Base-by-base conservation (phyloP, 2,888 invertebrate species). In the Podotricha telesiphe region DNA sequence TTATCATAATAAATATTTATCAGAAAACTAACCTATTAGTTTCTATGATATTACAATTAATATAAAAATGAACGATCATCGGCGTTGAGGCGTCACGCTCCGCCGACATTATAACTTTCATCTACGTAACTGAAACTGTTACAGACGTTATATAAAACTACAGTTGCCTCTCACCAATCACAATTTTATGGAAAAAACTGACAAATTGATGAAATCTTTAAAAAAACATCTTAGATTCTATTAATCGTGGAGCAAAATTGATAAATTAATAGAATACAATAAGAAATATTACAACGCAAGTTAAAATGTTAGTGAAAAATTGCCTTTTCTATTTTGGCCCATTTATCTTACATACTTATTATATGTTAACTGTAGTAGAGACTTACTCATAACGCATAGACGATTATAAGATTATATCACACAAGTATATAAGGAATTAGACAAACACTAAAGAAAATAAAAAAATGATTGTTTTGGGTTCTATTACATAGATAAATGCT, bases 81-180 rank as follows among this genome's bases (percentile, higher is more conserved):
- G 6, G 28, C 48, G 45, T 22, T 13, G 47, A 42, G 37, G 53
- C 58, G 67, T 69, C 62, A 67, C 72, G 72, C 53, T 69, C 55
- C 55, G 63, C 45, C 63, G 63, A 56, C 59, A 66, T 28, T 68
- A 58, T 37, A 65, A 69, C 69, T 75, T 71, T 73, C 68, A 67
- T 74, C 73, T 71, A 68, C 68, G 71, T 74, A 68, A 73, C 45
- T 67, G n/a, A 22, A 45, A 59, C 42, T 45, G 42, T 55, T 51
- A 10, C 19, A 58, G 58, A 58, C 67, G 62, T 71, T 69, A 68
- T 40, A 66, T 72, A 55, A 71, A 69, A 7, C 28, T n/a, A 59
- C 55, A 53, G 48, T 64, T 40, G 40, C 19, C n/a, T n/a, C n/a
- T 28, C 11, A 42, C 42, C 1, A 42, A 56, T 58, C 37, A 13